Conservation (phyloP, 2,797 vertebrate species). For the Sebastolobus alascanus region DNA sequence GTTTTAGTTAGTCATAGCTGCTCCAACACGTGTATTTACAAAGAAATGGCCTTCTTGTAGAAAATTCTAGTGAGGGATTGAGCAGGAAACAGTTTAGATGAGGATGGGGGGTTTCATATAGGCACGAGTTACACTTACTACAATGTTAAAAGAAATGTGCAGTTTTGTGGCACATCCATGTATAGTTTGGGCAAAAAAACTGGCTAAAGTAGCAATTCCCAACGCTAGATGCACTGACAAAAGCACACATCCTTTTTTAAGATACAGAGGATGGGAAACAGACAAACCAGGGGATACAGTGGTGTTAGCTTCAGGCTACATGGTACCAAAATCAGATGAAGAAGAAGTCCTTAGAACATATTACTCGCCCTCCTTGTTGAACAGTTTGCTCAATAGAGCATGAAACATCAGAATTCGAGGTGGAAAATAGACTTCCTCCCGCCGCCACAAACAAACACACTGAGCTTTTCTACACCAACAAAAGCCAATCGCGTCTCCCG, state of each 20-base stretch:
- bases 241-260: conserved; percentile 42
- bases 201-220: conserved; percentile 36
- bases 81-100: conserved; percentile 66
- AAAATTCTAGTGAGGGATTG: conserved; percentile 70
- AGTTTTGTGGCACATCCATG: conserved; percentile 57
- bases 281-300: conserved; percentile 49
- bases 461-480: conserved; percentile 38
- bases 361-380: neutral
- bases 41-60: conserved; percentile 81
- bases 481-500: conserved; percentile 37
- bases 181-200: conserved; percentile 16
- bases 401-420: conserved; percentile 26
- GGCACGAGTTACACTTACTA: conserved; percentile 69
- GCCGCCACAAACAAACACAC: conserved; percentile 38
- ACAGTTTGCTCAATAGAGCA: conserved; percentile 41
- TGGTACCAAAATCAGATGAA: conserved; percentile 52
- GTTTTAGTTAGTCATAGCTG: conserved; percentile 83
- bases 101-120: conserved; percentile 50
- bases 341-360: conserved; percentile 37
- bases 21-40: conserved; percentile 88
- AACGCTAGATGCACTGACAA: conserved; percentile 46
- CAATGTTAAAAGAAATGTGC: conserved; percentile 59
- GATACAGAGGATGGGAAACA: conserved; percentile 52
- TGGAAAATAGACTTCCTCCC: conserved; percentile 23
- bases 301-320: conserved; percentile 63